Evolutionary conservation across 2,113 vertebrate genomes (phyloP), one percentile per base, ranked within the genome.

Genomic region (Prionailurus viverrinus): DNA sequence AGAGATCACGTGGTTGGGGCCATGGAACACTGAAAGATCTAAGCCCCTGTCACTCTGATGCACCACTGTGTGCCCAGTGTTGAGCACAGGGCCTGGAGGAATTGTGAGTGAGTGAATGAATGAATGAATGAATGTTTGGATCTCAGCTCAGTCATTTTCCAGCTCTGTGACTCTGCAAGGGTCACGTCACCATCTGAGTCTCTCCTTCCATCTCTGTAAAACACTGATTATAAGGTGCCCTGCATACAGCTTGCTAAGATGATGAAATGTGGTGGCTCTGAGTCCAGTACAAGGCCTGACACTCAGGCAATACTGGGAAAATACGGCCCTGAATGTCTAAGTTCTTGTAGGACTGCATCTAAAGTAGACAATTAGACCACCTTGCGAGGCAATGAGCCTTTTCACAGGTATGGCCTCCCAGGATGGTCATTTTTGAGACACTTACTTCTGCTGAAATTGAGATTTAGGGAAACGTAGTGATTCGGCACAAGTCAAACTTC

Each of bases 1-100:
- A 19, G 89, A 94, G 51, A 36, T 16, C 29, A 55, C 0, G 1
- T 8, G 4, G 18, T 2, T 0, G 71, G 19, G 53, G 11, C 3
- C 27, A 14, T 1, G 3, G 9, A 33, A 21, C 1, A 0, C 68
- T 36, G 83, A 45, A 68, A 69, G 53, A 55, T 4, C 45, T 23
- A 5, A 53, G 27, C 12, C 3, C 55, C 51, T 10, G 10, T 4
- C 4, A 2, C 27, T 27, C 58, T 78, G 91, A 76, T 15, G 51
- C n/a, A 19, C 27, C 6, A 5, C 12, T 29, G 63, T 29, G 0
- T 1, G 29, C 15, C 63, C 36, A 36, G 8, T 0, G 0, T 3
- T 39, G 2, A 69, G n/a, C 4, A 3, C 53, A 58, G 9, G 66
- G 53, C 8, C 16, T 45, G 16, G 51, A 53, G 29, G n/a, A 65